Evolutionary conservation across 2,113 vertebrate species (phyloP).

Genomic region (Thunnus maccoyii): DNA sequence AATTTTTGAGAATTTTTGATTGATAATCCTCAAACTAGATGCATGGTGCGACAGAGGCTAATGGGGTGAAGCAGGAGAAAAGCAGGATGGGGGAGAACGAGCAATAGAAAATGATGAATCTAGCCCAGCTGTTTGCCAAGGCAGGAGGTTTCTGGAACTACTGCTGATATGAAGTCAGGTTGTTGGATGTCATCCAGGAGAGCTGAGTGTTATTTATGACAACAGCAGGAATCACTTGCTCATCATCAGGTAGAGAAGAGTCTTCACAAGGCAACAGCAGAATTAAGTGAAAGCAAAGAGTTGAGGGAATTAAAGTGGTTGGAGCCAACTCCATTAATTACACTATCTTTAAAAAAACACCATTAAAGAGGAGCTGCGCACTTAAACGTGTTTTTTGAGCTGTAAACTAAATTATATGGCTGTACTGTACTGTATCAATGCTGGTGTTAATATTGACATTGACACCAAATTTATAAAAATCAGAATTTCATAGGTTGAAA

Average conservation of each 20-base stretch:
- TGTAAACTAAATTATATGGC: too few relatives aligned
- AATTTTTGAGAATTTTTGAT: conserved; percentile 52
- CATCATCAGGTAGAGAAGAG: conserved; percentile 56
- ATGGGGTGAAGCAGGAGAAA: conserved; percentile 58
- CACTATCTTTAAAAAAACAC: conserved; percentile 17
- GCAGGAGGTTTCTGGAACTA: conserved; percentile 66
- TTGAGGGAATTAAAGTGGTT: conserved; percentile 23
- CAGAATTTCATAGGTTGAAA: too few relatives aligned
- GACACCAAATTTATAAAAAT: too few relatives aligned
- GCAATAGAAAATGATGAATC: conserved; percentile 71
- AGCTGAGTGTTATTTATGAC: conserved; percentile 73
- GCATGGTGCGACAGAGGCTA: conserved; percentile 52
- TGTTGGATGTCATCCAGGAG: conserved; percentile 68
- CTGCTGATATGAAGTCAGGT: conserved; percentile 63
- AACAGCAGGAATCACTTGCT: conserved; percentile 57
- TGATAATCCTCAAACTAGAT: conserved; percentile 62
- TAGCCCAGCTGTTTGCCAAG: conserved; percentile 69
- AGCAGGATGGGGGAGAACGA: conserved; percentile 37
- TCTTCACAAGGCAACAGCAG: conserved; percentile 22
- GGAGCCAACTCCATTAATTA: conserved; percentile 45
- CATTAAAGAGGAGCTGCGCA: too few relatives aligned
- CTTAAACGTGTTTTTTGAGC: too few relatives aligned
- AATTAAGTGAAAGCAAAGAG: conserved; percentile 41
- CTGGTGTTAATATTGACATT: too few relatives aligned
- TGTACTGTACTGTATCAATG: too few relatives aligned